Base-by-base conservation (phyloP, 2,797 vertebrate genomes). In the Trematomus bernacchii region DNA sequence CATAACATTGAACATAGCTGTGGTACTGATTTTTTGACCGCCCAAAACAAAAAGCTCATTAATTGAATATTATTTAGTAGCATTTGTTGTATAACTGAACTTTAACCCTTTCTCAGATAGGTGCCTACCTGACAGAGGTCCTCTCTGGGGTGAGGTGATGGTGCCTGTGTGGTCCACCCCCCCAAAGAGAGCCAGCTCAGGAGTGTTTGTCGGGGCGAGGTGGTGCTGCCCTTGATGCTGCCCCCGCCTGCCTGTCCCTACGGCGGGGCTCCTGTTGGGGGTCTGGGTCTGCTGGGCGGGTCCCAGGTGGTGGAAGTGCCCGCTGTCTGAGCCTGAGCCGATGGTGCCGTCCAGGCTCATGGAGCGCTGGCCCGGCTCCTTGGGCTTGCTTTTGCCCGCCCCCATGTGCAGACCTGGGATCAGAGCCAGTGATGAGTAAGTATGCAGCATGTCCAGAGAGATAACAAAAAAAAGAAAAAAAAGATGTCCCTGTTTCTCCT, bases 311-410 rank as follows among this genome's bases (percentile, higher is more conserved):
- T 94, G 94, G 3, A 96, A 94, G 79, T 96, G 96, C 11, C 92
- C 93, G 55, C 93, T 91, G 84, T 94, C 93, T 0, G 93, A 93
- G 79, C 94, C 93, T 19, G 94, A 55, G 0, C 93, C 90, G 64
- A 95, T 73, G 0, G 96, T 40, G 14, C 96, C 95, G 70, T 98
- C 97, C 93, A 98, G 94, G 89, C 97, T 98, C 94, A 97, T 96
- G 81, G 97, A 97, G 82, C 97, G 95, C 93, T 97, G 97, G 89
- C 96, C 96, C 2, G 96, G 92, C 81, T 99, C 97, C 91, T 97
- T 98, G 89, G 96, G 96, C 89, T 99, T 99, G 93, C 98, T 99
- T 93, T 98, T 99, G 88, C 96, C 96, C 85, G 96, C 96, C 93
- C 98, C 98, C 98, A 99, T 99, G 91, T 85, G 90, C 86, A 89